Base-by-base conservation (phyloP, 2,797 vertebrate species). In the Fistularia commersonii region DNA sequence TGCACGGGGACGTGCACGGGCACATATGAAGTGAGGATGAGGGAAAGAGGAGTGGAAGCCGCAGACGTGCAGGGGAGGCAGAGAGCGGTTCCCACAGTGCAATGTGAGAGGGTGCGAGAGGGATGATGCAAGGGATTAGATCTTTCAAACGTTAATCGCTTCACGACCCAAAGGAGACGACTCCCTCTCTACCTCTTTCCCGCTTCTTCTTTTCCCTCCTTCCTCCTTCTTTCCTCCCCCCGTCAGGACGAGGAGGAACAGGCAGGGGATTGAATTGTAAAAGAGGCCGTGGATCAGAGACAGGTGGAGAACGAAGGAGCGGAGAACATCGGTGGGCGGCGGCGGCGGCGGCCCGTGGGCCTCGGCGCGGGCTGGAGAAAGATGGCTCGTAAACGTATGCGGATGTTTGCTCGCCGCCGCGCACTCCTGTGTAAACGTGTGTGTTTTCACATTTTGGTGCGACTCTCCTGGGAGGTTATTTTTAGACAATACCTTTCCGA, bases 131-230 rank as follows among this genome's bases (percentile, higher is more conserved):
- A 86, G 75, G 74, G 79, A 85, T 76, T 80, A 79, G 79, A 83
- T 81, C 76, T 82, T 81, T 84, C 75, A 83, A 83, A 76, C 79
- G 53, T 78, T 83, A 88, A 88, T 87, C 76, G 63, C 84, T 82
- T 74, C 81, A 77, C 74, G 83, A 77, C 78, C 76, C 82, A 78
- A 77, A 78, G 80, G 81, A 76, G 80, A 82, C 76, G 76, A 74
- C 77, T 82, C 77, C 74, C 66, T 70, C 62, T 80, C 61, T n/a
- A n/a, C 23, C 23, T 23, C 23, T 4, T 23, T 23, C 23, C 23
- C 4, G 2, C 23, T 4, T 23, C 23, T 4, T 23, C 23, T 4
- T 23, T 23, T 23, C 52, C 59, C 50, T 11, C 13, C 70, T 38
- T 59, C 42, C 32, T 50, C 47, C 45, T 14, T 7, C 46, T 32